Base-by-base conservation (phyloP, 2,113 vertebrate genomes). In the Alaudala cheleensis region DNA sequence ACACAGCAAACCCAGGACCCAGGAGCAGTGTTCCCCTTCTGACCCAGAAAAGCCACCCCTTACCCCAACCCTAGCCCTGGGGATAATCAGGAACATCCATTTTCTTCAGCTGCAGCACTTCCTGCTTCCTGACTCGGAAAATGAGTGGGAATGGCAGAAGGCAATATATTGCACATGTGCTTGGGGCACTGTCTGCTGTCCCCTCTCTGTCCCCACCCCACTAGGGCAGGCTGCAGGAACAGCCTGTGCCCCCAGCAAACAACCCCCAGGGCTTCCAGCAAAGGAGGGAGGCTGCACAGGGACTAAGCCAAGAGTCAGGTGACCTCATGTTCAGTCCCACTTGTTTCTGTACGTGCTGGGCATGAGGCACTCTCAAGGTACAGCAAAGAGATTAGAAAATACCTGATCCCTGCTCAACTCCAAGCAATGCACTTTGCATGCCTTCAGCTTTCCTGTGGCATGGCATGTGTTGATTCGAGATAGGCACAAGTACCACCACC, bases 381-480 rank as follows among this genome's bases (percentile, higher is more conserved):
- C 42, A 81, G 67, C 42, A 50, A 69, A 81, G 15, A 5, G 42
- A 37, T 12, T 83, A 82, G 51, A 31, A 77, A 89, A 88, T 12
- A 67, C 19, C 44, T 47, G 78, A 71, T 25, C 60, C 20, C 50
- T 50, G 44, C 20, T 76, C 60, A 57, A 13, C 44, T 7, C 56
- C 0, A 29, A 81, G 71, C 66, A 53, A 54, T 14, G 39, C 40
- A 42, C 57, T 53, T 50, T 34, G 20, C 1, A 1, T 19, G 37
- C 83, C 86, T 64, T 47, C 13, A 44, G 16, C 57, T 12, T 24
- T 15, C 57, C 71, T 65, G 65, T 19, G 25, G 9, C 33, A 47
- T 1, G 16, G 37, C 12, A 53, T 0, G 0, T 9, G 42, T 26
- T 6, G 1, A 14, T 14, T 84, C 56, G 87, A 18, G 25, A 77